Evolutionary conservation across 2,113 vertebrate species (phyloP).

Genomic region (Hiodon alosoides): DNA sequence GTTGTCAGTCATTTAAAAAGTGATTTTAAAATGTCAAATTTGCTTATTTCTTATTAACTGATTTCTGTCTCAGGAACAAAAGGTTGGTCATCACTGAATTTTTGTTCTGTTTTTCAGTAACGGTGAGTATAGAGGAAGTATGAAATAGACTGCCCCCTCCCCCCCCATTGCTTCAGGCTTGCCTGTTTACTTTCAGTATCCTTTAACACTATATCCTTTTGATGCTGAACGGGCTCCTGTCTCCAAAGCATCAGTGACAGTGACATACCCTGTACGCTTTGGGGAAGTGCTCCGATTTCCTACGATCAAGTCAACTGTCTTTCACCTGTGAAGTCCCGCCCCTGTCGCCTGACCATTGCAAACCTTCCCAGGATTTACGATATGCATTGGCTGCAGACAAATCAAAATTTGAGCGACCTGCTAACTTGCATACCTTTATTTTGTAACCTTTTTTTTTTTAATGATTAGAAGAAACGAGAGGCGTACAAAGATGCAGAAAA

Average conservation of each 20-base stretch:
- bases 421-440: no score
- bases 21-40: background rate
- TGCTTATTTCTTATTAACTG: background rate
- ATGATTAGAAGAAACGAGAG: no score
- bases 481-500: no score
- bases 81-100: constrained; percentile 20
- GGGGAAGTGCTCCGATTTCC: constrained; percentile 27
- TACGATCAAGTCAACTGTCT: background rate
- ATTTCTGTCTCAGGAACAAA: background rate
- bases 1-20: background rate
- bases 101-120: constrained; percentile 64
- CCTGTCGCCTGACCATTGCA: no score
- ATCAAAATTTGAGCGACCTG: no score
- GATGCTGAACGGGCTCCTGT: constrained; percentile 23
- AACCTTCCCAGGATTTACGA: no score
- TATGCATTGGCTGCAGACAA: no score
- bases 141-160: constrained; percentile 64
- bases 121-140: constrained; percentile 79
- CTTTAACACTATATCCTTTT: constrained; percentile 68
- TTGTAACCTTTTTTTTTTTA: no score
- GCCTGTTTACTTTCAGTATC: constrained; percentile 63
- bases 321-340: no score
- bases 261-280: constrained; percentile 40
- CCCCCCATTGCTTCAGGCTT: constrained; percentile 56
- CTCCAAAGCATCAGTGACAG: background rate